A percentile compares a stretch with the other conserved stretches of the same genome.
Evolutionary conservation across 2,888 invertebrate genomes (phyloP).

Genomic region (Volucella inflata): DNA sequence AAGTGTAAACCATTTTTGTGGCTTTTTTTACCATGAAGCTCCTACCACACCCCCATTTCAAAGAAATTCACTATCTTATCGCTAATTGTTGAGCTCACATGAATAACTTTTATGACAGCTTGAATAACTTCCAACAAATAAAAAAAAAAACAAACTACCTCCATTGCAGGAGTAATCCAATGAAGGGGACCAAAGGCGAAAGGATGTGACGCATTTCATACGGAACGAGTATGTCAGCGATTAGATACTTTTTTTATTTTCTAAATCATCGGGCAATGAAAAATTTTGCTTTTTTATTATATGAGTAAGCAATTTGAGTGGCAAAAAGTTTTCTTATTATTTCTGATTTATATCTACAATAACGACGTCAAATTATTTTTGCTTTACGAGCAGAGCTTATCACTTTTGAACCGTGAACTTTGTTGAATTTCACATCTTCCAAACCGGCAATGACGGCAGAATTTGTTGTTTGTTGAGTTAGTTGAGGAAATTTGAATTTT

Average conservation of each 20-base stretch:
- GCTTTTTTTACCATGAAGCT: not conserved
- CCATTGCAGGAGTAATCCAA: not conserved
- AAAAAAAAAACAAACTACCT: slow-evolving; percentile 1
- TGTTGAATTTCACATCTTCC: not conserved
- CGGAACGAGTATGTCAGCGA: not conserved
- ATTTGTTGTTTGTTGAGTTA: no score
- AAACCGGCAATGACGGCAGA: no score
- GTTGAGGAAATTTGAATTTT: no score
- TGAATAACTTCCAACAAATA: not conserved
- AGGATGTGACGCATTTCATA: slow-evolving; percentile 19
- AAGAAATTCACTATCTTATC: slow-evolving; percentile 21
- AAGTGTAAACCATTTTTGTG: not conserved
- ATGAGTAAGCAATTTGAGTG: not conserved
- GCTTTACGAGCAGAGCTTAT: slow-evolving; percentile 3
- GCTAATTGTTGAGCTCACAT: slow-evolving; percentile 18
- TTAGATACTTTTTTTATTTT: not conserved
- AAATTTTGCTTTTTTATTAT: not conserved
- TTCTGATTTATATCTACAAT: not conserved
- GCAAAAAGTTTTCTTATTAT: slow-evolving; percentile 12
- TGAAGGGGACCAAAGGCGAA: not conserved
- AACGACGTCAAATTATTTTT: not conserved
- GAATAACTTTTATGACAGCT: not conserved
- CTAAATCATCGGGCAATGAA: not conserved
- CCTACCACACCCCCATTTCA: not conserved
- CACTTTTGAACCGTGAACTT: slow-evolving; percentile 11